Conservation (phyloP, 2,113 vertebrate genomes). For the Calyptommatus sinebrachiatus region DNA sequence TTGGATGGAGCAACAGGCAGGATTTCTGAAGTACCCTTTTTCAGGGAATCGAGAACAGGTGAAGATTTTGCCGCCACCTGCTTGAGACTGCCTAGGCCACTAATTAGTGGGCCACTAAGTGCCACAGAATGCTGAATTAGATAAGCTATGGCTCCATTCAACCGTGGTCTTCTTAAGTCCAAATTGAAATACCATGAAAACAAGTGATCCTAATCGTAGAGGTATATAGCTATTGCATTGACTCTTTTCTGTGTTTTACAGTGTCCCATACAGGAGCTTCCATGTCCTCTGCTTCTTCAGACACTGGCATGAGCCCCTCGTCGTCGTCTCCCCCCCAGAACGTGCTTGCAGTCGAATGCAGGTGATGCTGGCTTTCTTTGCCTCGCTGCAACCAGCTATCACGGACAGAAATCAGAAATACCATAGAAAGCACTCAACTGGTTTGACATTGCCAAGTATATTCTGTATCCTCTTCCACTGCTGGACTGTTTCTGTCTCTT, state of each 20-base stretch:
- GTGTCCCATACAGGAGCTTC: constrained; percentile 92
- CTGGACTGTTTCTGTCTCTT: constrained; percentile 63
- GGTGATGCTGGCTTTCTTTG: constrained; percentile 85
- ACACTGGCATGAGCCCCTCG: constrained; percentile 94
- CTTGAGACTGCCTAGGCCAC: too few species aligned
- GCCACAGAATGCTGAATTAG: too few species aligned
- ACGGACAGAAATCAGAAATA: constrained; percentile 72
- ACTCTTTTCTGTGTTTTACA: constrained; percentile 37
- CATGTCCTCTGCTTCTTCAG: constrained; percentile 94
- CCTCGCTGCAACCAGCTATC: constrained; percentile 79
- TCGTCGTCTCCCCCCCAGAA: constrained; percentile 94
- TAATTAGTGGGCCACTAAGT: too few species aligned
- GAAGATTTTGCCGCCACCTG: too few species aligned
- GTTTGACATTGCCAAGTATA: constrained; percentile 76
- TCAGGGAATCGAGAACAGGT: too few species aligned
- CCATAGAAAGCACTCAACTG: constrained; percentile 84
- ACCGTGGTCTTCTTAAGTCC: too few species aligned
- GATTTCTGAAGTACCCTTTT: too few species aligned
- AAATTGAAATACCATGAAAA: too few species aligned
- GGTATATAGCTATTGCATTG: not conserved
- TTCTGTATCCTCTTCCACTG: constrained; percentile 71
- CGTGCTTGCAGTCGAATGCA: constrained; percentile 94
- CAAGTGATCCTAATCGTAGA: too few species aligned
- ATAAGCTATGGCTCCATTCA: too few species aligned
- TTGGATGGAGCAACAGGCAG: too few species aligned